A percentile compares a stretch with the other conserved stretches of the same genome.
Evolutionary conservation across 1,140 invertebrate genomes (phyloP).

Genomic region (Pseudachorutes palmiensis): DNA sequence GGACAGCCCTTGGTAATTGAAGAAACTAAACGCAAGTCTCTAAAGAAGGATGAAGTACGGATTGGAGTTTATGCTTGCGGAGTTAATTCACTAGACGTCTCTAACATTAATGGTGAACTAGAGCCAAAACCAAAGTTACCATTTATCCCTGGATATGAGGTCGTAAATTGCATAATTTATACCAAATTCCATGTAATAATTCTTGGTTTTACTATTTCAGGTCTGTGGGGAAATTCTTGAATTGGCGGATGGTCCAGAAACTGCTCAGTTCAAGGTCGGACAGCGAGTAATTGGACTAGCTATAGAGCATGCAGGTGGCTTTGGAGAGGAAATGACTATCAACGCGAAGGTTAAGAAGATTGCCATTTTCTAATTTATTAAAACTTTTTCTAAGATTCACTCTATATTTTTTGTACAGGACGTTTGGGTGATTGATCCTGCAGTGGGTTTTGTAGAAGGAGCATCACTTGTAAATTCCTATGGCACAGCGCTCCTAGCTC

Average conservation of each 20-base stretch:
- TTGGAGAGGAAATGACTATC: constrained; percentile 50
- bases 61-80: constrained; percentile 52
- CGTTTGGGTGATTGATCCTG: constrained; percentile 50
- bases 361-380: no score
- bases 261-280: constrained; percentile 37
- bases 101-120: constrained; percentile 47
- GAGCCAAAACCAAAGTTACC: constrained; percentile 46
- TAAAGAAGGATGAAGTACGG: constrained; percentile 46
- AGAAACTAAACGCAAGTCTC: constrained; percentile 40
- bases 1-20: constrained; percentile 45
- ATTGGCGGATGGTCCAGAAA: constrained; percentile 16
- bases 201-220: constrained; percentile 21
- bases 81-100: constrained; percentile 52
- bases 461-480: constrained; percentile 52
- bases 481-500: constrained; percentile 51
- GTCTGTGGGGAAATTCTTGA: constrained; percentile 39
- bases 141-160: constrained; percentile 51
- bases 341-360: constrained; percentile 46
- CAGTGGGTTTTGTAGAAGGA: constrained; percentile 45
- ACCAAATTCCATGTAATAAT: constrained; percentile 39
- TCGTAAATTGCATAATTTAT: constrained; percentile 44
- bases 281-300: constrained; percentile 48
- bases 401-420: constrained; percentile 46
- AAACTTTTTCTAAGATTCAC: constrained; percentile 15
- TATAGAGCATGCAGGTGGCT: constrained; percentile 48